phyloP scores from a whole-genome alignment of 2,113 vertebrate species.

The Parotia lawesii region DNA sequence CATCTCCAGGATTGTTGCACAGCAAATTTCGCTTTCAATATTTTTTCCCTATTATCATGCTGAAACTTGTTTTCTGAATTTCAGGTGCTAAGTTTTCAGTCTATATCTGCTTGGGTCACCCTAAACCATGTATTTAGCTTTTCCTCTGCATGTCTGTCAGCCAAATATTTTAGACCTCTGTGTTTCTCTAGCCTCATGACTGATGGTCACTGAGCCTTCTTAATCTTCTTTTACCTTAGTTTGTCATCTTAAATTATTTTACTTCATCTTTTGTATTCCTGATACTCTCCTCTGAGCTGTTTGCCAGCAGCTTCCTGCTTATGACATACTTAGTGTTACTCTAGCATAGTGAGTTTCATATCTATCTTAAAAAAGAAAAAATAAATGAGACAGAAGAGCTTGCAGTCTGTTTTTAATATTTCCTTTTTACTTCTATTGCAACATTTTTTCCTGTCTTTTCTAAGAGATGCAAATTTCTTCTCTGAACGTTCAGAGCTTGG shows the following conservation, averaged over 20 bases:
- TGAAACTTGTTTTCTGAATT: neutral
- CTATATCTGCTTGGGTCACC: neutral
- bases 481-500: slow-evolving; percentile 25
- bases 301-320: neutral
- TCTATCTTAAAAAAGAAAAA: neutral
- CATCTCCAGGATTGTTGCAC: neutral
- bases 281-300: neutral
- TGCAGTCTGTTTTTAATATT: slow-evolving; percentile 8
- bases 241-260: neutral
- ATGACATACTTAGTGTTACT: neutral
- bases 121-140: neutral
- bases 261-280: neutral
- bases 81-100: neutral
- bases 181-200: neutral
- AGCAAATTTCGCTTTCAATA: neutral
- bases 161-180: neutral
- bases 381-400: neutral
- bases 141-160: neutral
- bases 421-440: neutral
- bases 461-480: neutral
- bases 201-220: neutral
- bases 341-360: neutral
- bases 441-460: neutral
- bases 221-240: neutral
- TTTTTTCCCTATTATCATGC: neutral